Evolutionary conservation across 1,140 invertebrate species (phyloP), one percentile per base, ranked within the genome.

Genomic region (Melipona quadrifasciata): DNA sequence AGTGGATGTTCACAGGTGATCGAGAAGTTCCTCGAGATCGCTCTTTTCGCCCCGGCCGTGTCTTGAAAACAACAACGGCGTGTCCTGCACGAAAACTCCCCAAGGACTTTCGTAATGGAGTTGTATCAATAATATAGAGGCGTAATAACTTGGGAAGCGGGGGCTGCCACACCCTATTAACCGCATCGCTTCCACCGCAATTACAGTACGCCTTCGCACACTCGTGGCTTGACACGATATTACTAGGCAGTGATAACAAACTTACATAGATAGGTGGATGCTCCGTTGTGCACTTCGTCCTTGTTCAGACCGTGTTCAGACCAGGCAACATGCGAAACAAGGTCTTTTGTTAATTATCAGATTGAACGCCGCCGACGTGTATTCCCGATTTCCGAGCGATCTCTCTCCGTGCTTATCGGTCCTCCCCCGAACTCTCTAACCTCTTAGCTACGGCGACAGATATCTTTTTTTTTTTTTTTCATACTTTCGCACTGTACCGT

Each of bases 151-250:
- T 86, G n/a, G 84, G 67, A 81, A 81, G 31, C 72, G 64, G 53
- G 64, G 61, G 80, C 80, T 86, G 87, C 88, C 87, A 88, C 84
- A 82, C 76, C 87, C 87, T 86, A 88, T 88, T 89, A 89, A 89
- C 86, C 79, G 75, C 83, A 71, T 67, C 76, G 84, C 78, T 86
- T 89, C 80, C 61, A 86, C 72, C 80, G 84, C 84, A 83, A 86
- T 89, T 89, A 86, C 79, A 86, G 86, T 77, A 57, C 80, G 76
- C 67, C 82, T 27, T 65, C 83, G 76, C 74, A 88, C 65, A 78
- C 81, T 77, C 84, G 47, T 89, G 84, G 68, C 85, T 89, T 78
- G 86, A 84, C 73, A 78, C 84, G 84, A 81, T 86, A 86, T 76
- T 80, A 80, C 82, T 34, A 80, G 76, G 19, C 55, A 71, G 57